Evolutionary conservation across 2,113 vertebrate genomes (phyloP).

Genomic region (Rhynchomys soricoides): DNA sequence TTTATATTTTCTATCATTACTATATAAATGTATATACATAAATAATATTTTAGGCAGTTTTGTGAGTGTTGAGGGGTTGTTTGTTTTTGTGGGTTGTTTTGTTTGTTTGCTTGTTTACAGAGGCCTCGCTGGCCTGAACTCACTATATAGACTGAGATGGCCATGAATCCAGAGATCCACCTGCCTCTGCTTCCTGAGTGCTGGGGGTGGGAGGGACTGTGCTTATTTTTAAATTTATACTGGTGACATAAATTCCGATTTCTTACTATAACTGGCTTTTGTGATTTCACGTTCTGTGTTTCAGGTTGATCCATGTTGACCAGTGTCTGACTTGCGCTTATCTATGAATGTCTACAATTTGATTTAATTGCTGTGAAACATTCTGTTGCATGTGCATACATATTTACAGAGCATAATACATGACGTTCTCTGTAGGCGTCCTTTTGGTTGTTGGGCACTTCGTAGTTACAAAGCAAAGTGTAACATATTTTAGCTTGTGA

Average conservation of each 20-base stretch:
- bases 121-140: not conserved
- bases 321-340: not conserved
- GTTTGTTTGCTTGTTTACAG: not conserved
- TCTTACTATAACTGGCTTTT: not conserved
- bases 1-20: not conserved
- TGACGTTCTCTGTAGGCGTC: not conserved
- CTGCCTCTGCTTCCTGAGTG: not conserved
- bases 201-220: not conserved
- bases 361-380: not conserved
- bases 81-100: not conserved
- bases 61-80: not conserved
- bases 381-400: not conserved
- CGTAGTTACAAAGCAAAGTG: not conserved
- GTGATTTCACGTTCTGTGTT: not conserved
- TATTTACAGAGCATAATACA: not conserved
- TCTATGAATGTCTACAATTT: not conserved
- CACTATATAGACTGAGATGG: not conserved
- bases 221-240: not conserved
- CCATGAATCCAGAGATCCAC: not conserved
- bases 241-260: not conserved
- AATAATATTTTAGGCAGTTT: not conserved
- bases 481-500: not conserved
- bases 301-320: not conserved
- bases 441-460: not conserved
- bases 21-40: not conserved